Conservation (phyloP, 2,888 invertebrate species). For the Leucophora obtusa region DNA sequence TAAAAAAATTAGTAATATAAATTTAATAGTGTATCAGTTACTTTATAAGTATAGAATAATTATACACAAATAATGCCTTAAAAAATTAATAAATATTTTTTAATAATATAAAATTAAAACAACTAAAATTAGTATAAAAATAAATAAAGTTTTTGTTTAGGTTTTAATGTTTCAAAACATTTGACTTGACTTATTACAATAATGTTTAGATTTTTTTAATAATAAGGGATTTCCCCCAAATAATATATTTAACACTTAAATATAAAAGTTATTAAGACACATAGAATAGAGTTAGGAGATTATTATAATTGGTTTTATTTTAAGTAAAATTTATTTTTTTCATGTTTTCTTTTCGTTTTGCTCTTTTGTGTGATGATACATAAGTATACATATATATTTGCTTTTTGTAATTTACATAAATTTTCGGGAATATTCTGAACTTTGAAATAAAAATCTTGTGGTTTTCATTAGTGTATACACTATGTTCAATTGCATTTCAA, state of each 20-base stretch:
- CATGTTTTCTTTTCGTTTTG: constrained; percentile 3
- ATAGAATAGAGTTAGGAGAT: constrained; percentile 56
- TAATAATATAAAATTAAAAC: constrained; percentile 13
- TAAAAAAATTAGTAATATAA: too few species aligned
- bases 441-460: not conserved
- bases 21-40: constrained; percentile 35
- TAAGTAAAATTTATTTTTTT: constrained; percentile 26
- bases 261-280: constrained; percentile 58
- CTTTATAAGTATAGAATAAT: constrained; percentile 12
- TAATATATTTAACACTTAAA: constrained; percentile 48
- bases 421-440: not conserved
- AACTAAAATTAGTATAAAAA: constrained; percentile 58
- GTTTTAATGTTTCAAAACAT: not conserved
- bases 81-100: constrained; percentile 17
- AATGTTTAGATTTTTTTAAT: not conserved
- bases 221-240: not conserved
- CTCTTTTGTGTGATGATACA: not conserved
- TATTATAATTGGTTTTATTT: constrained; percentile 33
- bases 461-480: too few species aligned
- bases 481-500: not conserved
- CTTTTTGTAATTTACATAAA: too few species aligned
- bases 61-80: constrained; percentile 26
- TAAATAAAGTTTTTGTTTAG: constrained; percentile 20
- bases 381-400: too few species aligned
- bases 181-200: not conserved